Base-by-base conservation (phyloP, 2,888 invertebrate species). In the Charanyca ferruginea region DNA sequence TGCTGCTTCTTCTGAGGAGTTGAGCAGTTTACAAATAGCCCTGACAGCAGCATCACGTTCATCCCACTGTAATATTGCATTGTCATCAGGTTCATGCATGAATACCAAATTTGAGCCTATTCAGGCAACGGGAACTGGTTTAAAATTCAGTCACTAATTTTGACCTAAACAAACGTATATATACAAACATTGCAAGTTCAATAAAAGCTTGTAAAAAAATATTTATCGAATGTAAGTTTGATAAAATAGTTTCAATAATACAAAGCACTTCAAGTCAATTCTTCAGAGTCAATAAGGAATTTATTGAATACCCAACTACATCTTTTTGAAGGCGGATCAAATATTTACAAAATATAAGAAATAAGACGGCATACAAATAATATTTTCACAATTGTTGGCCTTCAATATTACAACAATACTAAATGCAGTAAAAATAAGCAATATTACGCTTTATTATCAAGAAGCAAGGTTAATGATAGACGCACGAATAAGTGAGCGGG, bases 321-420 rank as follows among this genome's bases (percentile, higher is more conserved):
- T 53, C 38, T 25, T 41, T 53, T 54, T 18, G 13, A 62, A 65
- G 38, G 47, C 35, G 1, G 13, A 54, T 45, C 60, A 66, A 73
- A 63, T 48, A 60, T 58, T 67, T 52, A 59, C 25, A 35, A 63
- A 63, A 35, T 64, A n/a, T 41, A 42, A 9, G 41, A 52, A 63
- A 55, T 57, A 49, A 44, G 23, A 51, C 23, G 38, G 25, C 42
- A 41, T 62, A 18, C 25, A 60, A 58, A 73, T 53, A 58, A 61
- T 58, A 61, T 54, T 63, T 69, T 69, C 60, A 60, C 45, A 52
- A 60, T 53, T 38, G 28, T 41, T 18, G n/a, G 13, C 57, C 49
- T 51, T 49, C 16, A 54, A 18, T 42, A 49, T 25, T 28, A 35
- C n/a, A 22, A 48, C 4, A 22, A 16, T 25, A 18, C 0, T 41